Evolutionary conservation across 2,797 vertebrate genomes (phyloP).

Genomic region (Eutrigla gurnardus): DNA sequence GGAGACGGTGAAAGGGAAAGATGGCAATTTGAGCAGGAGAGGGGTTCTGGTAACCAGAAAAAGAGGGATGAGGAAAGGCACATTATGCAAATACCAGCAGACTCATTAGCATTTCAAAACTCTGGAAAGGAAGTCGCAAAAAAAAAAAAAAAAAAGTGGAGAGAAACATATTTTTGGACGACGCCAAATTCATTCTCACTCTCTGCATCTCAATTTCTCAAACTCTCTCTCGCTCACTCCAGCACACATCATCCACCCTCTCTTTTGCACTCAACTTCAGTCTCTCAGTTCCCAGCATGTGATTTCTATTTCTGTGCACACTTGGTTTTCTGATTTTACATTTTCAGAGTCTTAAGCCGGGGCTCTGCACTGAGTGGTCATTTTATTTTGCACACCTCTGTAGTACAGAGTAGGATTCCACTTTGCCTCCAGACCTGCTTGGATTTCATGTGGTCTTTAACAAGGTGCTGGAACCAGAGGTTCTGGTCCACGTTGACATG

Average conservation of each 20-base stretch:
- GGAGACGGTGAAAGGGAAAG: conserved; percentile 37
- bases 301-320: conserved; percentile 32
- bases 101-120: conserved; percentile 78
- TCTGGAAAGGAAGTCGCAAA: conserved; percentile 60
- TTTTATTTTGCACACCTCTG: background rate
- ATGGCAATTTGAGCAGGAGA: conserved; percentile 53
- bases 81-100: conserved; percentile 74
- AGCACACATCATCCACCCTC: background rate
- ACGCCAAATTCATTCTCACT: conserved; percentile 42
- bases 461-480: background rate
- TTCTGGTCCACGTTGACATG: background rate
- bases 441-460: background rate
- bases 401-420: background rate
- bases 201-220: conserved; percentile 30
- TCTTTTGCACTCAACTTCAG: conserved; percentile 4
- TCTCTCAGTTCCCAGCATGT: conserved; percentile 16
- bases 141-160: conserved; percentile 27
- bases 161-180: conserved; percentile 57
- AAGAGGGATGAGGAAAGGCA: conserved; percentile 54
- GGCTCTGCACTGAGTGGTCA: background rate
- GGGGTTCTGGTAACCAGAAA: conserved; percentile 42
- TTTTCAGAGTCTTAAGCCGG: conserved; percentile 6
- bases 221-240: background rate
- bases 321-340: conserved; percentile 21
- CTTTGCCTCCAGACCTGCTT: background rate